These are phyloP conservation scores for Mionectes macconnelli DNA, from an alignment of 2,113 vertebrate genomes.

Conservation along the genomic window DNA sequence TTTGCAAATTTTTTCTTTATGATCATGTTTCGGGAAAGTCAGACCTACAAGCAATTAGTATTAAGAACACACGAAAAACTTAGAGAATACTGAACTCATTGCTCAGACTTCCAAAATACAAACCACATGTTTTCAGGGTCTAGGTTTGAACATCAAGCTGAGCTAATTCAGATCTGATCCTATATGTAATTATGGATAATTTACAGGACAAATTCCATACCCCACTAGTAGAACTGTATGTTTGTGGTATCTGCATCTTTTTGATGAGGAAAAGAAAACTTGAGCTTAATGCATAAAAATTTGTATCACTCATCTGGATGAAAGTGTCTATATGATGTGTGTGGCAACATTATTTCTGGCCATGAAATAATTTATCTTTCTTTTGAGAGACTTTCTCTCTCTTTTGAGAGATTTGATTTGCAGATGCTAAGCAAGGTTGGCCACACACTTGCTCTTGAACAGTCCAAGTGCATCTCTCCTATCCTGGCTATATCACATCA, in stretches of 20 bases:
- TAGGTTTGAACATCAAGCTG: constrained; percentile 18
- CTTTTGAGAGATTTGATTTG: background rate
- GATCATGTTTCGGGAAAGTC: background rate
- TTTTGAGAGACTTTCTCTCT: background rate
- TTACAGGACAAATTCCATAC: background rate
- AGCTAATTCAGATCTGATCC: constrained; percentile 30
- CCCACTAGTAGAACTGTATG: background rate
- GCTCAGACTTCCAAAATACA: background rate
- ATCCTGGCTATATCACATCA: background rate
- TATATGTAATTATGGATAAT: background rate
- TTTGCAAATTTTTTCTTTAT: background rate
- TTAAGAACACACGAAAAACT: background rate
- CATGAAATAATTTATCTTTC: background rate
- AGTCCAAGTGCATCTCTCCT: background rate
- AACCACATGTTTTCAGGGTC: background rate
- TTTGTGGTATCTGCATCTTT: background rate
- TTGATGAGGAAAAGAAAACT: constrained; percentile 25
- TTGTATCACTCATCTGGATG: background rate
- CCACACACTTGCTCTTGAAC: background rate
- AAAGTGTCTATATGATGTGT: background rate
- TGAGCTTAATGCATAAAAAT: background rate
- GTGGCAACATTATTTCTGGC: background rate
- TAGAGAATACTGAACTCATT: background rate
- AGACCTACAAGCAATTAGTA: background rate
- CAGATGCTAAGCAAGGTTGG: background rate